Evolutionary conservation across 2,797 vertebrate genomes (phyloP).

Genomic region (Thamnophis elegans): DNA sequence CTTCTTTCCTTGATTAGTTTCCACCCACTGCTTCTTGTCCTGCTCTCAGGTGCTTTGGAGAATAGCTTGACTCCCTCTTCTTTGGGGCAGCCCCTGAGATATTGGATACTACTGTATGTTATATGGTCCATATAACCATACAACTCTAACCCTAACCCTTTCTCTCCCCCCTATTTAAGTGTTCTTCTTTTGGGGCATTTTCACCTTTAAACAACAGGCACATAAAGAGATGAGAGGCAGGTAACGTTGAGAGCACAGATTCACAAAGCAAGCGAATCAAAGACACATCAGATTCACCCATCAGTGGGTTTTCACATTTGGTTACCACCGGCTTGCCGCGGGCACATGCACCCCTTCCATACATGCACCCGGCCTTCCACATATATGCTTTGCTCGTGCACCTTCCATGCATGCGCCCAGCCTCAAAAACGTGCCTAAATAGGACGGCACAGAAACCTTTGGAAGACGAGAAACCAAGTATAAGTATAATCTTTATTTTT

Average conservation of each 20-base stretch:
- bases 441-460: conserved; percentile 63
- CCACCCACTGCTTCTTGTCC: background rate
- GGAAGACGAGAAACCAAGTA: conserved; percentile 9
- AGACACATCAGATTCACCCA: background rate
- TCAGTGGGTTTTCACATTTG: too few species aligned
- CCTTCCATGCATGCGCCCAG: too few species aligned
- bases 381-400: too few species aligned
- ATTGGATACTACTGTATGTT: background rate
- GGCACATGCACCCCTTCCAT: too few species aligned
- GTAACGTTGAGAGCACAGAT: background rate
- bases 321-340: too few species aligned
- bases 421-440: too few species aligned
- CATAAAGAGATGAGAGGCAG: background rate
- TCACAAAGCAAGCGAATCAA: background rate
- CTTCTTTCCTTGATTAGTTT: background rate
- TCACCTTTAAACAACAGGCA: background rate
- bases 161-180: background rate
- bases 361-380: too few species aligned
- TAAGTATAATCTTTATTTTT: too few species aligned
- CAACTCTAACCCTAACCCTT: background rate
- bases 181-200: background rate
- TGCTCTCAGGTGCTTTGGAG: background rate
- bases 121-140: background rate
- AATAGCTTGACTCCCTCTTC: background rate
- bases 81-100: background rate